Evolutionary conservation across 2,797 vertebrate species (phyloP), one percentile per base, ranked within the genome.

Genomic region (Sphenodon punctatus): DNA sequence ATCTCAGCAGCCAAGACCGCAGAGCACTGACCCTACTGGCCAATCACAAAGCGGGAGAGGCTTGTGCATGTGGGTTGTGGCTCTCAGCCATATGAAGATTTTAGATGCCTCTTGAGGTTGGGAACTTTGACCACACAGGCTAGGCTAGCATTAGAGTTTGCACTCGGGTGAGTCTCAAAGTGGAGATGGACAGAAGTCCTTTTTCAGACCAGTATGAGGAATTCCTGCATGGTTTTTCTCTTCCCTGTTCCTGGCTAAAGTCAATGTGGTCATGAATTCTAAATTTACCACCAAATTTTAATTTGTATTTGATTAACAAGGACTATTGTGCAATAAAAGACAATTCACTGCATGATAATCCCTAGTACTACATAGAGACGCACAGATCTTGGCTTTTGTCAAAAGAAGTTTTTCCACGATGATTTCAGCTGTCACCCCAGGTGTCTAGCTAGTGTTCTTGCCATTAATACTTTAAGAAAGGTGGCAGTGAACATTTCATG

Each of bases 81-180:
- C n/a, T n/a, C n/a, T n/a, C n/a, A n/a, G n/a, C n/a, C n/a, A n/a
- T n/a, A n/a, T n/a, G n/a, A n/a, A n/a, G n/a, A n/a, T n/a, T 67
- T 55, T 55, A 20, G 19, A 5, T 53, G 42, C 16, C 69, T 51
- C 63, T 45, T 36, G 36, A 34, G 36, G 34, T 34, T 36, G 34
- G 3, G 34, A 36, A 8, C 34, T 36, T 36, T 34, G 36, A 36
- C 36, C 36, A 36, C 36, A n/a, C 38, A 66, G 48, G 38, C 19
- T 12, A 1, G 15, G 77, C 67, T 63, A 60, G 23, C 75, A 20
- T 32, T n/a, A 55, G 25, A 48, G 53, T 19, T 71, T 89, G 80
- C 58, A 49, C 78, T 82, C 55, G 20, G 53, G 80, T 75, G 78
- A 73, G 71, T 67, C 56, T 43, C 46, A 41, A 25, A 64, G 73